Evolutionary conservation across 2,888 invertebrate genomes (phyloP).

Genomic region (Tortrix viridana): DNA sequence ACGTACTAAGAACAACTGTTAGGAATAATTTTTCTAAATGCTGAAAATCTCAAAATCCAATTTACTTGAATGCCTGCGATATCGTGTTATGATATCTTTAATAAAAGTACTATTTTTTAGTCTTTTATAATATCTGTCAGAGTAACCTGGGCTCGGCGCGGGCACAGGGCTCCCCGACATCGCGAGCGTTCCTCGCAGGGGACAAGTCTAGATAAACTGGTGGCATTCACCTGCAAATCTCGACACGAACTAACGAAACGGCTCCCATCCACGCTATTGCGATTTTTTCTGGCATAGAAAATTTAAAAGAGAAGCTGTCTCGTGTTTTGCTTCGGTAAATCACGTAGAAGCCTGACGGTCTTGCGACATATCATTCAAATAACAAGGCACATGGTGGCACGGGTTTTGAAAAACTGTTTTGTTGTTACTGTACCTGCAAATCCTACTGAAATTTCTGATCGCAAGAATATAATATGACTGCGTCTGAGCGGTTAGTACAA

Average conservation of each 20-base stretch:
- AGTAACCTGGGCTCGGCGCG: slow-evolving; percentile 7
- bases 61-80: slow-evolving; percentile 9
- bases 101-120: slow-evolving; percentile 17
- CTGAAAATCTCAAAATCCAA: slow-evolving; percentile 5
- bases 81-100: slow-evolving; percentile 16
- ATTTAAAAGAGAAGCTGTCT: slow-evolving; percentile 48
- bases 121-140: slow-evolving; percentile 19
- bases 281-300: slow-evolving; percentile 49
- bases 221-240: slow-evolving; percentile 39
- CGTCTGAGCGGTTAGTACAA: too few species aligned
- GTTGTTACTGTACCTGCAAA: background rate
- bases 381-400: slow-evolving; percentile 33
- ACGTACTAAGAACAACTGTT: too few species aligned
- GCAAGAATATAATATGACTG: too few species aligned
- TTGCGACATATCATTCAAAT: slow-evolving; percentile 34
- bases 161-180: background rate
- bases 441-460: background rate
- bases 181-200: background rate
- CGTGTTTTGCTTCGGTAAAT: slow-evolving; percentile 43
- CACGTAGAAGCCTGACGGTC: slow-evolving; percentile 24
- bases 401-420: slow-evolving; percentile 14
- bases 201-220: slow-evolving; percentile 12
- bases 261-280: slow-evolving; percentile 47
- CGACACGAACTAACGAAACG: slow-evolving; percentile 48
- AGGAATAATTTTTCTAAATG: background rate